Evolutionary conservation across 2,888 invertebrate genomes (phyloP).

Genomic region (Eucera pruinosa): DNA sequence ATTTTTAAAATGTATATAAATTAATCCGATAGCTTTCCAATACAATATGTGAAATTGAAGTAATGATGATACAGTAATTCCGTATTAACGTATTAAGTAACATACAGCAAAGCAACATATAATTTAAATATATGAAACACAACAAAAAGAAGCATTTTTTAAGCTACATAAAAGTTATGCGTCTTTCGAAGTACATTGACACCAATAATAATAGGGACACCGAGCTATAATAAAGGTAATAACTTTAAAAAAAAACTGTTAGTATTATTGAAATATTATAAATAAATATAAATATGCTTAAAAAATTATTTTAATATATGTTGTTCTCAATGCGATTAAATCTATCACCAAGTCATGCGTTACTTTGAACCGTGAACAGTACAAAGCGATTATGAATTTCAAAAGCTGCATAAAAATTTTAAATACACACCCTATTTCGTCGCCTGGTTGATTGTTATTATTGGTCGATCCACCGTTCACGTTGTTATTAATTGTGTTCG

Average conservation of each 20-base stretch:
- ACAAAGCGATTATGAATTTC: slow-evolving; percentile 28
- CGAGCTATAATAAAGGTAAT: slow-evolving; percentile 11
- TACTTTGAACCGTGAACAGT: slow-evolving; percentile 21
- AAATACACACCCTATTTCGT: slow-evolving; percentile 82
- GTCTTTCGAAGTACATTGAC: slow-evolving; percentile 15
- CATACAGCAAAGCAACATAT: slow-evolving; percentile 37
- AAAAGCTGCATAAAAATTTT: slow-evolving; percentile 25
- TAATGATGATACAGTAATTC: neutral
- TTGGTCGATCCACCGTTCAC: slow-evolving; percentile 74
- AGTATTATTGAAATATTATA: neutral
- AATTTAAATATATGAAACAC: slow-evolving; percentile 21
- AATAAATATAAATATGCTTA: too few relatives aligned
- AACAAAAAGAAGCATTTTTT: slow-evolving; percentile 30
- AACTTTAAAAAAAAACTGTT: neutral
- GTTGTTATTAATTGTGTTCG: slow-evolving; percentile 80
- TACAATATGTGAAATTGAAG: too few relatives aligned
- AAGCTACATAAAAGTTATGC: slow-evolving; percentile 26
- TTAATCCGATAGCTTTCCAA: too few relatives aligned
- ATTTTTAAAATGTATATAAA: neutral
- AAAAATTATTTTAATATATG: slow-evolving; percentile 16
- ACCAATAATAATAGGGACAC: slow-evolving; percentile 16
- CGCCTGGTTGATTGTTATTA: slow-evolving; percentile 77
- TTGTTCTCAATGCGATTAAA: neutral
- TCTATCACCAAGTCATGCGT: slow-evolving; percentile 31
- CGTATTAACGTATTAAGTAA: slow-evolving; percentile 22